Evolutionary conservation across 2,888 invertebrate species (phyloP), one percentile per base, ranked within the genome.

Genomic region (Eupithecia dodoneata): DNA sequence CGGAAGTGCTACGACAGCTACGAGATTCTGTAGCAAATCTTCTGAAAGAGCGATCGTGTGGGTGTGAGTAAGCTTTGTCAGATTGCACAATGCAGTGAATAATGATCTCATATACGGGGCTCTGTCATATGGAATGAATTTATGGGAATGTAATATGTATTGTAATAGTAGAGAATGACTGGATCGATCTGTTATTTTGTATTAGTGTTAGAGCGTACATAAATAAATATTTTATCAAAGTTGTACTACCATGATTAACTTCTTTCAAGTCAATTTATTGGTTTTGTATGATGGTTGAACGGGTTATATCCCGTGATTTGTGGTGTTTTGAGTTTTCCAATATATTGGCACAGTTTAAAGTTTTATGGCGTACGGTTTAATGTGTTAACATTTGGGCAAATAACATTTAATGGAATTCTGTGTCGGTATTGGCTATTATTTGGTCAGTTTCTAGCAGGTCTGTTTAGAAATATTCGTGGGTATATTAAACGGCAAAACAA

Each of bases 61-160:
- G 47, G 47, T 18, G 69, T 70, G 69, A 18, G 18, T 9, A 45
- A 12, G 45, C 18, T 47, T 69, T 70, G 45, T 47, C 66, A 66
- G 42, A 67, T 67, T 70, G 69, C 69, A 70, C 69, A 70, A 70
- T 70, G 69, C 69, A 70, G 18, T 70, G 69, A 70, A 42, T 49
- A 71, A 71, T 12, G 12, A 55, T n/a, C 13, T 15, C 15, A 41
- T 4, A 65, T 41, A 30, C 13, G 42, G 42, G 66, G 5, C 2
- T 41, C 66, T 15, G 42, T 66, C 13, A 42, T 66, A 59, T 18
- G 59, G 59, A 59, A 30, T 10, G 18, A 59, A 59, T 59, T 59
- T 59, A 30, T 59, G 59, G 59, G 59, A 30, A 59, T 59, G 59
- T 30, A 2, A 59, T 59, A 55, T 59, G 18, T 59, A 59, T 18